Conservation (phyloP, 2,797 vertebrate genomes). For the Eospalax fontanierii region DNA sequence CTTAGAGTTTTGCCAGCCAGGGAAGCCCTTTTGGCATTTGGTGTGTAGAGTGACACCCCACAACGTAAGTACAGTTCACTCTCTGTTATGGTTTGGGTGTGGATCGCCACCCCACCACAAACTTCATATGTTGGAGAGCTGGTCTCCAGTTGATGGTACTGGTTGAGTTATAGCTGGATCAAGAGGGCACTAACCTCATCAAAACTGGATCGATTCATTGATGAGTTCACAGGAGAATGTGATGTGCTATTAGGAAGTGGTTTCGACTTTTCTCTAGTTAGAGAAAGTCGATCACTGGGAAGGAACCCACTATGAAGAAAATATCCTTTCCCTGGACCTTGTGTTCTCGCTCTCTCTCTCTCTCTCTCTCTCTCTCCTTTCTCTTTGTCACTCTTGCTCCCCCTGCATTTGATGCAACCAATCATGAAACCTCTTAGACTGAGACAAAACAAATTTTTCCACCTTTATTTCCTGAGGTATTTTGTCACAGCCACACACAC, state of each 20-base stretch:
- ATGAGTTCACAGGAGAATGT: not conserved
- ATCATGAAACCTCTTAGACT: not conserved
- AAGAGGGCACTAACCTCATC: not conserved
- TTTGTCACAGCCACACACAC: not conserved
- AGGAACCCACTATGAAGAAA: no score
- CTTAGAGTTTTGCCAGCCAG: not conserved
- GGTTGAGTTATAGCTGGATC: not conserved
- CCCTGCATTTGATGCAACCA: not conserved
- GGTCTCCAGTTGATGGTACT: not conserved
- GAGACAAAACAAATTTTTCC: not conserved
- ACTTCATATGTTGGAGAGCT: not conserved
- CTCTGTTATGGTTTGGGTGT: not conserved
- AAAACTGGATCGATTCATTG: not conserved
- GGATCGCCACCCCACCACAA: not conserved
- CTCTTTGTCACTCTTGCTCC: no score
- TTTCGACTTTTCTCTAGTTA: no score
- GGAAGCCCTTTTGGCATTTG: not conserved
- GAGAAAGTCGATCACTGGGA: not conserved
- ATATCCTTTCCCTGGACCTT: not conserved
- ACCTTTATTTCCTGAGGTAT: not conserved
- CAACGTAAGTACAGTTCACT: not conserved
- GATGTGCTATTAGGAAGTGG: not conserved
- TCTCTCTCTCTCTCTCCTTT: not conserved
- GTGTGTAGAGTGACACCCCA: not conserved
- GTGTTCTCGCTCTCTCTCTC: not conserved